Evolutionary conservation across 2,888 invertebrate genomes (phyloP).

Genomic region (Drosophila hawaiiensis): DNA sequence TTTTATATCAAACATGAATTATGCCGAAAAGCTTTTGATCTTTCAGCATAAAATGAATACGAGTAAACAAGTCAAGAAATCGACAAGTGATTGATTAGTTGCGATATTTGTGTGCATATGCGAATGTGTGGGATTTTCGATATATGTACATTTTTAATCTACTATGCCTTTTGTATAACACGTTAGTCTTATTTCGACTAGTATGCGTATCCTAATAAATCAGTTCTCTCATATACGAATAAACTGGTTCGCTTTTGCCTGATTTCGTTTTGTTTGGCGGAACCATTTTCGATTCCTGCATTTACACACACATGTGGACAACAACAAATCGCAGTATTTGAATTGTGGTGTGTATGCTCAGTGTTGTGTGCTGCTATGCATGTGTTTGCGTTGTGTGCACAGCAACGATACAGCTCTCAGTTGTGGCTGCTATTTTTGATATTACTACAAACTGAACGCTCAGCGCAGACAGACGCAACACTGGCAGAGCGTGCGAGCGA

Average conservation of each 20-base stretch:
- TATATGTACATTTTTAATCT: conserved; percentile 1
- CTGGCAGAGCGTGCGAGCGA: conserved; percentile 20
- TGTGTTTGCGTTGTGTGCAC: conserved; percentile 23
- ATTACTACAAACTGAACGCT: conserved; percentile 56
- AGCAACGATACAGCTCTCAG: conserved; percentile 5
- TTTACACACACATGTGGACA: background rate
- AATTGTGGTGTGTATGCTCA: background rate
- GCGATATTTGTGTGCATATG: background rate
- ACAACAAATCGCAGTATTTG: background rate
- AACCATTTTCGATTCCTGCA: conserved; percentile 44
- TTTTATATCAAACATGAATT: background rate
- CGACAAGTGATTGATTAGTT: conserved; percentile 36
- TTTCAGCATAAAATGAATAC: no score
- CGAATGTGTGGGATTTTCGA: conserved; percentile 4
- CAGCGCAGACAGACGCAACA: conserved; percentile 52
- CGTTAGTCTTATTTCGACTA: conserved; percentile 25
- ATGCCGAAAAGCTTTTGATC: background rate
- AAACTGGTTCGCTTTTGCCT: conserved; percentile 38
- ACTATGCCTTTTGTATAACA: conserved; percentile 21
- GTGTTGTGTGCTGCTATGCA: background rate
- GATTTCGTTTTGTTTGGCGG: conserved; percentile 1
- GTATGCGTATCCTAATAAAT: conserved; percentile 47
- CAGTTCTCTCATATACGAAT: conserved; percentile 15
- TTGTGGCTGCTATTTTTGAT: conserved; percentile 57
- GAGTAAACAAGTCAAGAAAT: background rate